These are phyloP conservation scores for Cyanistes caeruleus DNA, from an alignment of 2,113 vertebrate species.

Conservation along the genomic window DNA sequence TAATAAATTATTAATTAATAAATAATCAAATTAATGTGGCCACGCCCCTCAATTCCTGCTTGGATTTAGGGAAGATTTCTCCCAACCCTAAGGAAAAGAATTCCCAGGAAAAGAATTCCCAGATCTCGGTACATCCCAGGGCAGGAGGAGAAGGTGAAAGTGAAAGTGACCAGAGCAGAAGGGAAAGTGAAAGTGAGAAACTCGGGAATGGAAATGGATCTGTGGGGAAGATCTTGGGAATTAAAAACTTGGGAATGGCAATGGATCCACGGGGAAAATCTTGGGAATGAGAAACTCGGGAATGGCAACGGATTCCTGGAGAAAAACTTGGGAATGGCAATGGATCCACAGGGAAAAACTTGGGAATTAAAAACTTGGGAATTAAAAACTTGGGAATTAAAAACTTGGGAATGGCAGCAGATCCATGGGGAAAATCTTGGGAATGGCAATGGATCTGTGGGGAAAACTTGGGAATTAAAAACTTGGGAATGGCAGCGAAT, in stretches of 20 bases:
- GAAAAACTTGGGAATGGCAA: no score
- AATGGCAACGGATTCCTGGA: no score
- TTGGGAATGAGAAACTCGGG: no score
- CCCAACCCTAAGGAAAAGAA: not conserved
- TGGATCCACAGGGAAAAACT: no score
- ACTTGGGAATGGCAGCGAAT: not conserved
- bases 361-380: no score
- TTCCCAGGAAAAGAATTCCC: not conserved
- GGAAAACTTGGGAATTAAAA: no score
- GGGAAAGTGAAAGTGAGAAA: slow-evolving; percentile 23
- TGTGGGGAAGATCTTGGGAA: not conserved
- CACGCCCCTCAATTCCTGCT: not conserved
- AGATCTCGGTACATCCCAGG: not conserved
- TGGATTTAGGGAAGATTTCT: not conserved
- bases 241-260: not conserved
- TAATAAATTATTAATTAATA: not conserved
- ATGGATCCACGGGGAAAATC: not conserved
- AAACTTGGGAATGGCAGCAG: no score
- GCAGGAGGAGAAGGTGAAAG: not conserved
- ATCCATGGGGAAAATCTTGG: no score
- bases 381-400: not conserved
- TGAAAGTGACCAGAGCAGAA: not conserved
- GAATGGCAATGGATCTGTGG: no score
- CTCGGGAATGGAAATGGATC: not conserved
- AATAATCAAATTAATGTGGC: not conserved